phyloP scores from a whole-genome alignment of 2,888 invertebrate genomes.

The Drosophila barbarae region DNA sequence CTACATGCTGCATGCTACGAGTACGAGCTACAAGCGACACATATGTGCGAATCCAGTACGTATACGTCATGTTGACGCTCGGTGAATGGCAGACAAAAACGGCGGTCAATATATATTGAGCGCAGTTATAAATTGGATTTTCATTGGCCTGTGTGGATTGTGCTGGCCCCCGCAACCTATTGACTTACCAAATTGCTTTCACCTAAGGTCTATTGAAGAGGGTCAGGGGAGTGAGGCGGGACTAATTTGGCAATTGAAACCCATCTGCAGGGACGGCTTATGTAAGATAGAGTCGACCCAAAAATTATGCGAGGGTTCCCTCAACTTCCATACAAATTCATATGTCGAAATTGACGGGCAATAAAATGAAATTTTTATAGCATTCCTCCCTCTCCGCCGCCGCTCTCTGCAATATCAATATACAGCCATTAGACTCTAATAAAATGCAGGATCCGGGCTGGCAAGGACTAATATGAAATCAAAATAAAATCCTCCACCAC shows the following conservation, averaged over 20 bases:
- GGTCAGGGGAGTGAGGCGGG: neutral
- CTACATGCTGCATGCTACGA: neutral
- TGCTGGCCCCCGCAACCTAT: constrained; percentile 13
- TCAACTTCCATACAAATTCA: constrained; percentile 44
- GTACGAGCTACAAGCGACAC: constrained; percentile 9
- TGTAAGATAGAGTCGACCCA: constrained; percentile 8
- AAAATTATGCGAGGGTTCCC: constrained; percentile 27
- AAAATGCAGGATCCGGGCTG: constrained; percentile 36
- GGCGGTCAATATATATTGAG: constrained; percentile 20
- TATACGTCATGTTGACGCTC: constrained; percentile 41
- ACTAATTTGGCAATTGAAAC: constrained; percentile 16
- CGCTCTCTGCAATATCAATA: constrained; percentile 58
- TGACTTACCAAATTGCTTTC: constrained; percentile 39
- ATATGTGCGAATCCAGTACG: constrained; percentile 34
- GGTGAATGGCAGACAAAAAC: constrained; percentile 27
- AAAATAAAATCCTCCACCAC: constrained; percentile 44
- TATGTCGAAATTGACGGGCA: constrained; percentile 52
- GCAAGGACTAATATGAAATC: constrained; percentile 38
- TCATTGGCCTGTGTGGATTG: constrained; percentile 1
- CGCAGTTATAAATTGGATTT: constrained; percentile 36
- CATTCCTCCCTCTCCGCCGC: constrained; percentile 8
- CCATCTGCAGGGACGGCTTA: constrained; percentile 11
- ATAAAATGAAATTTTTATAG: constrained; percentile 68
- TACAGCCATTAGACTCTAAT: constrained; percentile 53
- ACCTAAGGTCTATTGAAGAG: constrained; percentile 14